Evolutionary conservation across 2,113 vertebrate genomes (phyloP), one percentile per base, ranked within the genome.

Genomic region (Hoplias malabaricus): DNA sequence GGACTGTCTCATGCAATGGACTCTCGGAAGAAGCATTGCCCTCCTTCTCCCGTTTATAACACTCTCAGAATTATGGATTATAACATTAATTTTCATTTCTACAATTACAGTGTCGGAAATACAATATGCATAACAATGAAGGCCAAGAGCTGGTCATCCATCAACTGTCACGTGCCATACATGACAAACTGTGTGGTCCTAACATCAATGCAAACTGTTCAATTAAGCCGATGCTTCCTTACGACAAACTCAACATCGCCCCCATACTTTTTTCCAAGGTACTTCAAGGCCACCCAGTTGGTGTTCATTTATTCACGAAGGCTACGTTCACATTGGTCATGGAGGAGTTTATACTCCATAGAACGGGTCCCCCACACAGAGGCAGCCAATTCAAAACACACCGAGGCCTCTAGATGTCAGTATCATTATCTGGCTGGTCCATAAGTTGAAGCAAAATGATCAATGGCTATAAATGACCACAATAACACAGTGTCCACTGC

Each of bases 91-190:
- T n/a, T n/a, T n/a, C n/a, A n/a, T n/a, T n/a, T n/a, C n/a, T n/a
- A n/a, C n/a, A n/a, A 81, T 69, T 79, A 42, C 73, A 69, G 62
- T n/a, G 59, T n/a, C 34, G 63, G 25, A 9, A 59, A 16, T 61
- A 63, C 50, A 83, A 83, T 83, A 78, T 83, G 73, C 83, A 85
- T 78, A 71, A 69, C 72, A 76, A 82, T 16, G 43, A 43, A 46
- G 38, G 42, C 16, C 56, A 56, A 62, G 65, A 75, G 79, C 79
- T 59, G 70, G 70, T 83, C 70, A 86, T 89, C 84, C 84, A 84
- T 86, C 86, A 81, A 79, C 84, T 79, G 73, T 88, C 87, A 87
- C 84, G 73, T 78, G 72, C 77, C 36, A 76, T 77, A 73, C 79
- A 81, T 84, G 86, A 86, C 82, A 84, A 85, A 82, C 48, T 75